Conservation (phyloP, 2,113 vertebrate genomes). For the Noturus placidus region DNA sequence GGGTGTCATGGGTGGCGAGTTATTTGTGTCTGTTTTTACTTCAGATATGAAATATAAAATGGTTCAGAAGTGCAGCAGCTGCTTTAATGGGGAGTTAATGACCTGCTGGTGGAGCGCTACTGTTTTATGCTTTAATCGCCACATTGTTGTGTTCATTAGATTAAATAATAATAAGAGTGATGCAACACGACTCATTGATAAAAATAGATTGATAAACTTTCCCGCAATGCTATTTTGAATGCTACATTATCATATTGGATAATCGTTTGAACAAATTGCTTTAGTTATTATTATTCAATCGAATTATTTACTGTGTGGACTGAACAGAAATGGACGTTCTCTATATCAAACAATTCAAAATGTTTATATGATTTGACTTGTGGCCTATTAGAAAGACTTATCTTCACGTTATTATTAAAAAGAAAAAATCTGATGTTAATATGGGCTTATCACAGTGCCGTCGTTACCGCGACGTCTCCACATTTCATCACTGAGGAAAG, state of each 20-base stretch:
- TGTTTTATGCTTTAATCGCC: not conserved
- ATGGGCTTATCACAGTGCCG: not conserved
- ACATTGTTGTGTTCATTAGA: not conserved
- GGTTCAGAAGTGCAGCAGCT: not conserved
- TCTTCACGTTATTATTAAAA: not conserved
- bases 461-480: not conserved
- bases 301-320: not conserved
- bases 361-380: not conserved
- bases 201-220: not conserved
- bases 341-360: not conserved
- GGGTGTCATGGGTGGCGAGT: constrained; percentile 23
- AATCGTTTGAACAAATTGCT: not conserved
- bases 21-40: constrained; percentile 34
- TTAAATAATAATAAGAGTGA: not conserved
- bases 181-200: not conserved
- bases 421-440: not conserved
- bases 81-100: constrained; percentile 12
- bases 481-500: not conserved
- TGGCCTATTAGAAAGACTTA: not conserved
- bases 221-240: not conserved
- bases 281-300: not conserved
- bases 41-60: constrained; percentile 21
- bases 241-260: not conserved
- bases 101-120: not conserved
- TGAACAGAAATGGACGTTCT: not conserved